Percentiles rank a stretch among this genome's conserved stretches.
Conservation (phyloP, 2,797 vertebrate species). For the Macrochelys suwanniensis region DNA sequence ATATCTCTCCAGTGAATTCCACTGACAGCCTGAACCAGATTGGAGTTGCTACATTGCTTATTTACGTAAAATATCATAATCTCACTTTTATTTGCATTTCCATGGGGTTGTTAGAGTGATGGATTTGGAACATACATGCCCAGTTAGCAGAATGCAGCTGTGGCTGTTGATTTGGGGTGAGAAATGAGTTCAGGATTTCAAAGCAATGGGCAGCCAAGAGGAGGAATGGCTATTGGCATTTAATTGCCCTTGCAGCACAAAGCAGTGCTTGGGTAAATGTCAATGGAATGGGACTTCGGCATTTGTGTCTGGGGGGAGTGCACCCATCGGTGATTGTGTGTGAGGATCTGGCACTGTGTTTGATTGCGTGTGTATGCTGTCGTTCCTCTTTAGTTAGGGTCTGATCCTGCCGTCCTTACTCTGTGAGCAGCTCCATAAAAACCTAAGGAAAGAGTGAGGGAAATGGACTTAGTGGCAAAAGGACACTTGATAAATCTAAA, state of each 20-base stretch:
- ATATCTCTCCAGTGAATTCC: conserved; percentile 74
- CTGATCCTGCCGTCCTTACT: not conserved
- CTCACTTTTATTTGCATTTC: conserved; percentile 79
- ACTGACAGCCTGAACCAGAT: conserved; percentile 73
- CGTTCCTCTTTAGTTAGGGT: not conserved
- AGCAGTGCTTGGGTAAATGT: not conserved
- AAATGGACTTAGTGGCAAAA: not conserved
- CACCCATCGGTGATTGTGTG: not conserved
- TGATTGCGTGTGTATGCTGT: not conserved
- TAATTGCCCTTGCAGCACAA: not conserved
- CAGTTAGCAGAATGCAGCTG: conserved; percentile 39
- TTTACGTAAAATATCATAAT: conserved; percentile 80
- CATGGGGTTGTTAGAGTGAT: conserved; percentile 58
- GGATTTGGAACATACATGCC: conserved; percentile 54
- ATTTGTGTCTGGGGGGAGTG: not conserved
- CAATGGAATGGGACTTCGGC: not conserved
- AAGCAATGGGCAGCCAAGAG: not conserved
- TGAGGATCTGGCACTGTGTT: not conserved
- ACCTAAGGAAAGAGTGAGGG: not conserved
- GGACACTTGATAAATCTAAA: too few species aligned
- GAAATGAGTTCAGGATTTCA: not conserved
- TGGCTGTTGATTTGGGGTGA: conserved; percentile 19
- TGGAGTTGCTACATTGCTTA: conserved; percentile 74
- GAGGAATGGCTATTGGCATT: not conserved
- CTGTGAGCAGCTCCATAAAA: not conserved